phyloP scores from a whole-genome alignment of 2,797 vertebrate genomes.

The Sebastes variabilis region DNA sequence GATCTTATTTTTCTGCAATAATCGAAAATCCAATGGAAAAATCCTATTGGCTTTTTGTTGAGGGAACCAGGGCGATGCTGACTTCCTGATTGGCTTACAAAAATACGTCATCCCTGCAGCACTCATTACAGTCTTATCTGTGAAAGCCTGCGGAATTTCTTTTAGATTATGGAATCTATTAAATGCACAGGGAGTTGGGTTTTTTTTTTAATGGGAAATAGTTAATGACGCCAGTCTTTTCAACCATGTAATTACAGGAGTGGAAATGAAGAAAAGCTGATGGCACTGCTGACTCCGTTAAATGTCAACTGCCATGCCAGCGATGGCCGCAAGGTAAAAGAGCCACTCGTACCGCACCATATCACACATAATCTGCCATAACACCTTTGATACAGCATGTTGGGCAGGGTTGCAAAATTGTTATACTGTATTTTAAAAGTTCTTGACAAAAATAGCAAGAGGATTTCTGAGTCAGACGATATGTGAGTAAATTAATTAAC shows the following conservation, averaged over 20 bases:
- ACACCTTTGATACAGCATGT: background rate
- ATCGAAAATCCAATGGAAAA: too few relatives aligned
- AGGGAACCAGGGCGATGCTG: too few relatives aligned
- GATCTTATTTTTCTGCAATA: too few relatives aligned
- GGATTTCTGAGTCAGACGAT: background rate
- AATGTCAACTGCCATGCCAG: constrained; percentile 99
- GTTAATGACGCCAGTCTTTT: background rate
- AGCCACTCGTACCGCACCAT: background rate
- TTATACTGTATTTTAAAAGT: background rate
- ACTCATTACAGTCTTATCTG: background rate
- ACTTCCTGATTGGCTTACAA: too few relatives aligned
- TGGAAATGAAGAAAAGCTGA: constrained; percentile 99
- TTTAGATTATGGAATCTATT: background rate
- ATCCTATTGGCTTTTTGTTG: too few relatives aligned
- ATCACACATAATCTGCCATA: background rate
- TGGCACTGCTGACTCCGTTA: constrained; percentile 97
- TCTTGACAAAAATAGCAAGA: background rate
- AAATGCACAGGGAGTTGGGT: background rate
- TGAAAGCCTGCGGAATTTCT: background rate
- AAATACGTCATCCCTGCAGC: too few relatives aligned
- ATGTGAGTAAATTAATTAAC: background rate
- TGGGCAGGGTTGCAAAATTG: background rate
- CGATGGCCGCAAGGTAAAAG: constrained; percentile 95
- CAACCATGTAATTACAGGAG: constrained; percentile 81
- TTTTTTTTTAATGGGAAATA: background rate